Conservation (phyloP, 2,888 invertebrate species). For the Agapostemon virescens region DNA sequence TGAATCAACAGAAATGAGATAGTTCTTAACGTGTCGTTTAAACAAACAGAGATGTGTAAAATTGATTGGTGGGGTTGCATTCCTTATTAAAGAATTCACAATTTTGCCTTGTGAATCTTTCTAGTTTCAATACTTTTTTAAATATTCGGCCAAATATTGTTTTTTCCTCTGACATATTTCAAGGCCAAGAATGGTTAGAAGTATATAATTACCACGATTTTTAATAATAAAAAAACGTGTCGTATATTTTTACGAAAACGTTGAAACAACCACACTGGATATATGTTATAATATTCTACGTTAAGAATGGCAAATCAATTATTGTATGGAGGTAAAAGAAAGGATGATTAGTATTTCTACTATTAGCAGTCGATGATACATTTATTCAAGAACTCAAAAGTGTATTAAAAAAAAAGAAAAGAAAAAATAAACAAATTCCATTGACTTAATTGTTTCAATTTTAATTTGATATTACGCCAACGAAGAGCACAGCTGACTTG, state of each 20-base stretch:
- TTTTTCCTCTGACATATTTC: no score
- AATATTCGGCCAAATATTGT: no score
- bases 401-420: background rate
- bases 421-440: background rate
- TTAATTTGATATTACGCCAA: conserved; percentile 12
- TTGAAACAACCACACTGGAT: no score
- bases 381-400: conserved; percentile 6
- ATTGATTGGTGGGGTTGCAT: background rate
- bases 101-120: no score
- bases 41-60: background rate
- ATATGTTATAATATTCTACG: background rate
- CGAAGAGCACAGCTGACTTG: conserved; percentile 22
- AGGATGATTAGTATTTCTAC: background rate
- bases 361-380: background rate
- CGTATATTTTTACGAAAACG: no score
- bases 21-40: no score
- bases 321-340: background rate
- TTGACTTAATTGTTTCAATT: background rate
- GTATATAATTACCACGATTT: no score
- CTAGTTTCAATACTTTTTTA: no score
- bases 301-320: background rate
- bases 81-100: background rate
- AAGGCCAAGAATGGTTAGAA: no score
- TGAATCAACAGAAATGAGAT: no score
- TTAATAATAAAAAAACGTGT: no score